phyloP scores from a whole-genome alignment of 2,797 vertebrate species.

The Aplochiton taeniatus region DNA sequence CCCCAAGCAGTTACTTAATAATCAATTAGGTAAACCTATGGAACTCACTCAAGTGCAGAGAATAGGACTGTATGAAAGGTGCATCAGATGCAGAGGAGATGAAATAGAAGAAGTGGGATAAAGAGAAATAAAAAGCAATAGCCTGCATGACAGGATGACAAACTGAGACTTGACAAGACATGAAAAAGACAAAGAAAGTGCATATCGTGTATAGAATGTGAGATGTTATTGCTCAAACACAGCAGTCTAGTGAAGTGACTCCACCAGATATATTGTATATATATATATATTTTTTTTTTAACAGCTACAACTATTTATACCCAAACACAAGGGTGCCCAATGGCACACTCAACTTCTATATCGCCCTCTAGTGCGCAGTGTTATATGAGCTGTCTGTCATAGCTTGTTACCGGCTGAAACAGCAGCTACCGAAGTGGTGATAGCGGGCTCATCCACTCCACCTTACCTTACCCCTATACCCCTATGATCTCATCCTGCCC shows the following conservation, averaged over 20 bases:
- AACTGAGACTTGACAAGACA: background rate
- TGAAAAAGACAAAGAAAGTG: background rate
- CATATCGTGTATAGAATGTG: background rate
- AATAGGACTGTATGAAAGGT: constrained; percentile 55
- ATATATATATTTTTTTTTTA: constrained; percentile 4
- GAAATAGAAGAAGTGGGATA: constrained; percentile 8
- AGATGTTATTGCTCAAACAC: background rate
- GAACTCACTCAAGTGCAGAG: constrained; percentile 64
- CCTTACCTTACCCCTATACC: too few relatives aligned
- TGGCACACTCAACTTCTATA: constrained; percentile 52
- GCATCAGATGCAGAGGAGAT: constrained; percentile 37
- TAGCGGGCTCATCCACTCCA: too few relatives aligned
- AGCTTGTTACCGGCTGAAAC: constrained; percentile 42
- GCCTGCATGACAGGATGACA: background rate
- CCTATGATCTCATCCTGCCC: background rate
- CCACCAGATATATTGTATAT: background rate
- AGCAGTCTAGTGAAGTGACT: background rate
- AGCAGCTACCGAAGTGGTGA: background rate
- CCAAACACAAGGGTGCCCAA: constrained; percentile 11
- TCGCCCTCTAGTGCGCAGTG: constrained; percentile 76
- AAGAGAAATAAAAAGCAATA: background rate
- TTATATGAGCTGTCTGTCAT: constrained; percentile 35
- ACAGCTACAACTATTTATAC: constrained; percentile 10
- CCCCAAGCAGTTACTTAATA: constrained; percentile 77
- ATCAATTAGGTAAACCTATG: constrained; percentile 78